These are phyloP conservation scores for Abscondita cerata DNA, from an alignment of 2,888 invertebrate species.

Conservation along the genomic window DNA sequence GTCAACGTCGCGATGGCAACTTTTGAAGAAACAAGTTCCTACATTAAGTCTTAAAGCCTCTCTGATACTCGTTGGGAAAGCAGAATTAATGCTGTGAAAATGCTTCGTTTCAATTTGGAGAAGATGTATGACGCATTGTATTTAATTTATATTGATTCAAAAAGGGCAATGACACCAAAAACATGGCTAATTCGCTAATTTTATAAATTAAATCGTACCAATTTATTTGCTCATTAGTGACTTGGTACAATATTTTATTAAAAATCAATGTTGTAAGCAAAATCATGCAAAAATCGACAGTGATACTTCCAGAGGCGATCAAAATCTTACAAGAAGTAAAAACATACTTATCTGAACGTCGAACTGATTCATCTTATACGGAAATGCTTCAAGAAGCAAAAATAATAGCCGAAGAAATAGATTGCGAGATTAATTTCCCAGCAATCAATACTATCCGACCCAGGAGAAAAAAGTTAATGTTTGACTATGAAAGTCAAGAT, in stretches of 20 bases:
- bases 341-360: neutral
- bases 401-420: neutral
- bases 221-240: constrained; percentile 1
- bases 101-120: neutral
- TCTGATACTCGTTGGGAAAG: neutral
- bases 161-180: neutral
- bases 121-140: no score
- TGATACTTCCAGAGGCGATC: neutral
- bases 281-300: constrained; percentile 1
- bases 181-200: neutral
- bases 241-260: constrained; percentile 7
- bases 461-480: neutral
- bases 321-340: neutral
- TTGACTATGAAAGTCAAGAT: neutral
- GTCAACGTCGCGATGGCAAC: neutral
- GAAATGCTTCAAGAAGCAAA: neutral
- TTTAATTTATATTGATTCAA: neutral
- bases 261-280: constrained; percentile 10
- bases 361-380: no score
- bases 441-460: neutral
- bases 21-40: neutral
- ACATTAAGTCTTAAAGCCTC: neutral
- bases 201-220: neutral
- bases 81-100: neutral
- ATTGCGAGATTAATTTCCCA: neutral